Conservation (phyloP, 2,797 vertebrate species). For the Psittacula derbiana region DNA sequence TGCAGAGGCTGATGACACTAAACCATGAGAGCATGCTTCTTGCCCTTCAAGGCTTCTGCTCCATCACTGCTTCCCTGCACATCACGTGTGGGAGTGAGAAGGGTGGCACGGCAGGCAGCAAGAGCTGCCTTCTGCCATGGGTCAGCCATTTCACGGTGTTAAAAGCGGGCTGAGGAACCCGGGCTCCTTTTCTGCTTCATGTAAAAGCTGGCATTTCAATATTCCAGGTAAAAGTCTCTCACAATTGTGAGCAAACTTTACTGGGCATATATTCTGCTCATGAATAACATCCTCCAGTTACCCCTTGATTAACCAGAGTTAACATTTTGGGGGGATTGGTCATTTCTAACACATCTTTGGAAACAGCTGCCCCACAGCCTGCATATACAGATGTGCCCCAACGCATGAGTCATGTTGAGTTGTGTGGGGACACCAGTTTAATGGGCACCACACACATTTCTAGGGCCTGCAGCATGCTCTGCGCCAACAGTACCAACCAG, state of each 20-base stretch:
- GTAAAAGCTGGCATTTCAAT: background rate
- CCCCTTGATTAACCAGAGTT: background rate
- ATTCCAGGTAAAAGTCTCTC: background rate
- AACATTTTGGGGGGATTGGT: accelerated
- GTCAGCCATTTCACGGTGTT: background rate
- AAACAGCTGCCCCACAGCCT: background rate
- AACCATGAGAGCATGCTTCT: background rate
- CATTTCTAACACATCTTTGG: background rate
- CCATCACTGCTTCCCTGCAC: background rate
- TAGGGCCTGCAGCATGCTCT: background rate
- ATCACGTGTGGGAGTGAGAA: accelerated
- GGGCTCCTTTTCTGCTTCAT: background rate
- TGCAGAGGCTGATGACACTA: background rate
- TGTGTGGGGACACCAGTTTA: background rate
- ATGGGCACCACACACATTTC: background rate
- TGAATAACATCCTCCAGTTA: background rate
- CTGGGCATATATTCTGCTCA: background rate
- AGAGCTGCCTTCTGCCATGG: background rate
- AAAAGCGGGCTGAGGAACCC: background rate
- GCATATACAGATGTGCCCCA: accelerated
- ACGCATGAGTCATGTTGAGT: background rate
- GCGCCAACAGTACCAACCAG: background rate
- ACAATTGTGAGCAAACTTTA: background rate
- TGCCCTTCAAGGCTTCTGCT: background rate
- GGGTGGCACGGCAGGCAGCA: background rate